Evolutionary conservation across 2,888 invertebrate species (phyloP).

Genomic region (Malachius bipustulatus): DNA sequence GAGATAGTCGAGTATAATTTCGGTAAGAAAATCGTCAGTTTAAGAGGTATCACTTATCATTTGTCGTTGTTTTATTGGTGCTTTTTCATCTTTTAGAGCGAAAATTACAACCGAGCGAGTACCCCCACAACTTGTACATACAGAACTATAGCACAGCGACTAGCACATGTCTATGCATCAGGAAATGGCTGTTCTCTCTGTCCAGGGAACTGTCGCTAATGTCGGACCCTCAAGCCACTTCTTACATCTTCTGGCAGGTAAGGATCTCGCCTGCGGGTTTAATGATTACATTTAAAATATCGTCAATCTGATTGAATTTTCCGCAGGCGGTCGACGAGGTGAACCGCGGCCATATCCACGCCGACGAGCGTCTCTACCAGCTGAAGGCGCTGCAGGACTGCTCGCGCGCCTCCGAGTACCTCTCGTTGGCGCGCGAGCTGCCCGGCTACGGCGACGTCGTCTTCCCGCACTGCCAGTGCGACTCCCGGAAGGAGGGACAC

Average conservation of each 20-base stretch:
- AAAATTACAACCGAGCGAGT: conserved; percentile 84
- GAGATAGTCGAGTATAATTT: conserved; percentile 97
- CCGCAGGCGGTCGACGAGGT: conserved; percentile 82
- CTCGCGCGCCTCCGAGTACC: conserved; percentile 74
- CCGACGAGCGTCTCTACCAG: conserved; percentile 88
- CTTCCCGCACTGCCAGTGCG: conserved; percentile 90
- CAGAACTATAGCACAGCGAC: conserved; percentile 98
- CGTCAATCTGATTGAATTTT: no score
- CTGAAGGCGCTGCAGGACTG: conserved; percentile 90
- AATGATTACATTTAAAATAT: background rate
- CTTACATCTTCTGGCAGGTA: conserved; percentile 81
- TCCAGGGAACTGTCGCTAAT: conserved; percentile 54
- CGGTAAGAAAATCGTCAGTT: conserved; percentile 65
- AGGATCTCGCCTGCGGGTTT: conserved; percentile 10
- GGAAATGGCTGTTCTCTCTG: conserved; percentile 78
- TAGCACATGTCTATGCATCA: conserved; percentile 80
- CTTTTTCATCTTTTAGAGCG: conserved; percentile 60
- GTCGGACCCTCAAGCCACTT: conserved; percentile 58
- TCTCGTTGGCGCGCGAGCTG: conserved; percentile 70
- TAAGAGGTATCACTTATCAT: background rate
- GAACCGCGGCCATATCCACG: conserved; percentile 81
- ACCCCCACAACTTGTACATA: conserved; percentile 95
- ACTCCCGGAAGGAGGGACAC: conserved; percentile 79
- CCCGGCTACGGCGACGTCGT: conserved; percentile 89
- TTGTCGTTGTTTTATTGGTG: no score